Evolutionary conservation across 2,797 vertebrate genomes (phyloP), one percentile per base, ranked within the genome.

Genomic region (Urocyon cinereoargenteus): DNA sequence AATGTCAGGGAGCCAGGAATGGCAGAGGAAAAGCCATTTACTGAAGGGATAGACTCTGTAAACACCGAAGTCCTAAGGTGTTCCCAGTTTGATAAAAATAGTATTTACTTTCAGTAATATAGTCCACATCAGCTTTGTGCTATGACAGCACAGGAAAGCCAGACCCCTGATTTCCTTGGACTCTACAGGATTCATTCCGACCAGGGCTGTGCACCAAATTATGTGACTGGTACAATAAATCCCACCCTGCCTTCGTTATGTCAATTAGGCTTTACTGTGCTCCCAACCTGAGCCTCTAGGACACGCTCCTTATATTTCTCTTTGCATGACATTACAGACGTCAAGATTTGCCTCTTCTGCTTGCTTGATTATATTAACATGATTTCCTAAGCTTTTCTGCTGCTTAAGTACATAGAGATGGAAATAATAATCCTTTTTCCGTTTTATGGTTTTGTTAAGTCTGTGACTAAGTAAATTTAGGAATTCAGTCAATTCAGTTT

Each of bases 371-470:
- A 88, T 91, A 93, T 78, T 77, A 96, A 64, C 61, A 83, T 83
- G 82, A 95, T 86, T 92, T 93, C 34, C 21, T 72, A 95, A 93
- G 57, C 0, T 8, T 73, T 92, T 84, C 57, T 95, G 82, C 73
- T 86, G 45, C 72, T 92, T 78, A 77, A 86, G n/a, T 88, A 85
- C 24, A 79, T 31, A 79, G 28, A 95, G 24, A 91, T 51, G 19
- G 68, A 93, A 97, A 83, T 96, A 91, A 86, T 75, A 97, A 89
- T 94, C 57, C 61, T 26, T 95, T 94, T 95, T 82, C 11, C 53
- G 81, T 82, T 94, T 94, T 91, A 86, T 66, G 57, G 49, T 82
- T 94, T 90, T 78, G 34, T 79, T 70, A 94, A 90, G 61, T 89
- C 88, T 94, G 21, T 87, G 31, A 95, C 34, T 86, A 92, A 84